Base-by-base conservation (phyloP, 2,888 invertebrate genomes). In the Furcula furcula region DNA sequence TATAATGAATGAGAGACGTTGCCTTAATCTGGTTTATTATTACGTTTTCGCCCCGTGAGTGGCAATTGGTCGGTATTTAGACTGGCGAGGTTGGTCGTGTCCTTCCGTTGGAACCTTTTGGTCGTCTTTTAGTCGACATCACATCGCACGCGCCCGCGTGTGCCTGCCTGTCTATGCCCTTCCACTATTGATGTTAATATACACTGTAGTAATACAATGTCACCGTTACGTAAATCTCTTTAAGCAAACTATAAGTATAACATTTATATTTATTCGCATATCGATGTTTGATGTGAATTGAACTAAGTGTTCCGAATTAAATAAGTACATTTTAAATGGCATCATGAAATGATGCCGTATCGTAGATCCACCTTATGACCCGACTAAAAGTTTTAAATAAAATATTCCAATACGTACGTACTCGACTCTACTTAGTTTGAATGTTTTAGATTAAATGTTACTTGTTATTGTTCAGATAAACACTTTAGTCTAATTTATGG, bases 21-120 rank as follows among this genome's bases (percentile, higher is more conserved):
- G 63, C 57, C 65, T 64, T 56, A 62, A 41, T 35, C 49, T 48
- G 37, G 41, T 40, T 46, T 34, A 50, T 42, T 40, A 29, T 45
- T n/a, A n/a, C n/a, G 34, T 30, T 42, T 34, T 40, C 31, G 31
- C 7, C 23, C n/a, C 7, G 21, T 13, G 32, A 25, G 28, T 27
- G 12, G 16, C 28, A 27, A 31, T 9, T 13, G 20, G 15, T 14
- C 9, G n/a, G 28, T 15, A 21, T n/a, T 33, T 40, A n/a, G n/a
- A n/a, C n/a, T n/a, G n/a, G n/a, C n/a, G n/a, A n/a, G n/a, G n/a
- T n/a, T n/a, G n/a, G n/a, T n/a, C n/a, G n/a, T n/a, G n/a, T n/a
- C n/a, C n/a, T n/a, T n/a, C n/a, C n/a, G n/a, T n/a, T n/a, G n/a
- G n/a, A n/a, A n/a, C n/a, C n/a, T n/a, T n/a, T n/a, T n/a, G n/a